Evolutionary conservation across 2,888 invertebrate species (phyloP), one percentile per base, ranked within the genome.

Genomic region (Dusona sp.): DNA sequence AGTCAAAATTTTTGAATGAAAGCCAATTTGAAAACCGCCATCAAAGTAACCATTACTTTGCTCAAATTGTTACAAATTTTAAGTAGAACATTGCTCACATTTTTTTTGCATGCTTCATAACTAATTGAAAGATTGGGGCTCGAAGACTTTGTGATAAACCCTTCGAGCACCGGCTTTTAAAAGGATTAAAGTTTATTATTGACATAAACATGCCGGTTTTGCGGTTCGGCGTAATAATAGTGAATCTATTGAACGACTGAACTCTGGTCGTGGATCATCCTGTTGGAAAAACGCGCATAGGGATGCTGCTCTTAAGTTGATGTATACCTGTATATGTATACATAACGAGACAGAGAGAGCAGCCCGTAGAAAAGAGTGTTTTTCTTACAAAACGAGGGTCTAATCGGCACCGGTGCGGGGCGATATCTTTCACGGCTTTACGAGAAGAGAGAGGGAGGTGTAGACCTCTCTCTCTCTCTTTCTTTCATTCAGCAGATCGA

Each of bases 351-450:
- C 22, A 3, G 57, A 57, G 57, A 61, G 61, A 61, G 29, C 16
- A 61, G 61, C 16, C 61, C 67, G 74, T 77, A 68, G 74, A 57
- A 83, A 45, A 85, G 85, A 82, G 84, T 75, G 83, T 89, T 90
- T 91, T 82, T 82, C 61, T 75, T 88, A 83, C 91, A 89, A 91
- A 91, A 91, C 91, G 91, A 91, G 92, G 91, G 91, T 91, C 91
- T 91, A 91, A 91, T 91, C 91, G 91, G 87, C 89, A 89, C 84
- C 84, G 79, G 89, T 75, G 70, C 65, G 64, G 65, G 48, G 57
- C 91, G 92, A 91, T 91, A 91, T 91, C 91, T 90, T 90, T 87
- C 88, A 87, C 89, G 90, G 91, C 89, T 91, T 91, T 91, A 91
- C 92, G 91, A 91, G 89, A 61, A 61, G 61, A 65, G 70, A 42